Evolutionary conservation across 2,888 invertebrate genomes (phyloP), one percentile per base, ranked within the genome.

Genomic region (Camponotus fellah): DNA sequence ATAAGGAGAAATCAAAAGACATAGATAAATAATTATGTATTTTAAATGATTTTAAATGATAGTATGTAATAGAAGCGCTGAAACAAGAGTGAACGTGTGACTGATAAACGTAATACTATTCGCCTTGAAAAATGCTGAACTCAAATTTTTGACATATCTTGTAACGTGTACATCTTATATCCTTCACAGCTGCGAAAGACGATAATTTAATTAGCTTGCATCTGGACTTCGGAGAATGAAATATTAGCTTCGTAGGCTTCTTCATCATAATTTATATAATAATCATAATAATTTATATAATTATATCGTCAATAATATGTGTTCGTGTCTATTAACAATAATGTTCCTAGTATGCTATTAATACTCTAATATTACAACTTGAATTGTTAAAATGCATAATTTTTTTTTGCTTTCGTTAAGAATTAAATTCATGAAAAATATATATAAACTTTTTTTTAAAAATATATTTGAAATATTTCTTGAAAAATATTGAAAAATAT

Each of bases 191-290:
- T 40, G 43, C 12, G 40, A 56, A 12, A 77, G 76, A 43, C 43
- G 43, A 66, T n/a, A n/a, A 71, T 71, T 49, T 62, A 37, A 71
- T 62, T 80, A 80, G 46, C 46, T 71, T 60, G 71, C 79, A 60
- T 21, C 46, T 71, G 37, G 37, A 49, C 46, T 80, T 62, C 60
- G 26, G n/a, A 26, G 79, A 80, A 80, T 46, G 79, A 80, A 71
- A 80, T 26, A 17, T n/a, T 53, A 53, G 53, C 8, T n/a, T 53
- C 17, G n/a, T 53, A 71, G 49, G 17, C 21, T 12, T 49, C 26
- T 58, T 43, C n/a, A 21, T 46, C 46, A 56, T 56, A 65, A 53
- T 40, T 65, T 60, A 49, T 49, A 8, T 12, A 17, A 53, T 26
- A 26, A 26, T 43, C n/a, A 21, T 46, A 37, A 56, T 56, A 65